A percentile compares a stretch with the other conserved stretches of the same genome.
Conservation (phyloP, 2,113 vertebrate species). For the Triplophysa rosa region DNA sequence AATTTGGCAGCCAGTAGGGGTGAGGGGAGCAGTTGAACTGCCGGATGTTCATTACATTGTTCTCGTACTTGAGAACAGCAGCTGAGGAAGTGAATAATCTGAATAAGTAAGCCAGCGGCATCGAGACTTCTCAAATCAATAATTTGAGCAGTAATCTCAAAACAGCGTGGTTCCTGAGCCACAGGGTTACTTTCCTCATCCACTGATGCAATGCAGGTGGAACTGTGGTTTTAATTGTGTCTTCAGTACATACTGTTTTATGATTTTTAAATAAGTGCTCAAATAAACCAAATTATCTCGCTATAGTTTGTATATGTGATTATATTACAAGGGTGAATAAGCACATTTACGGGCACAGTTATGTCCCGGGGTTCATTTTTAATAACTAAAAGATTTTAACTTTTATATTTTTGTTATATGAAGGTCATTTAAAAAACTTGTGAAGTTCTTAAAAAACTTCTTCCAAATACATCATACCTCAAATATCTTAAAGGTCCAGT, state of each 20-base stretch:
- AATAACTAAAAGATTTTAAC: no score
- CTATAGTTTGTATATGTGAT: background rate
- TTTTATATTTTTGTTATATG: no score
- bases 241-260: background rate
- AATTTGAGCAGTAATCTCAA: conserved; percentile 19
- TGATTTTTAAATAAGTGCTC: background rate
- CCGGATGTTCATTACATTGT: conserved; percentile 85
- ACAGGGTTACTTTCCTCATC: conserved; percentile 20
- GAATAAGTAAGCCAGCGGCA: background rate
- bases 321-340: background rate
- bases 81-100: conserved; percentile 60
- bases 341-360: no score
- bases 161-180: background rate
- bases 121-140: background rate
- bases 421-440: no score
- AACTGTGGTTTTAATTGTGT: background rate
- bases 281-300: background rate
- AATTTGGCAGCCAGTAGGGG: conserved; percentile 84
- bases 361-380: no score
- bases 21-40: conserved; percentile 84
- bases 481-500: no score
- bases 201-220: background rate
- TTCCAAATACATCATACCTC: no score
- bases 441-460: no score
- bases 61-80: conserved; percentile 83